Evolutionary conservation across 2,113 vertebrate species (phyloP).

Genomic region (Eudyptes chrysolophus): DNA sequence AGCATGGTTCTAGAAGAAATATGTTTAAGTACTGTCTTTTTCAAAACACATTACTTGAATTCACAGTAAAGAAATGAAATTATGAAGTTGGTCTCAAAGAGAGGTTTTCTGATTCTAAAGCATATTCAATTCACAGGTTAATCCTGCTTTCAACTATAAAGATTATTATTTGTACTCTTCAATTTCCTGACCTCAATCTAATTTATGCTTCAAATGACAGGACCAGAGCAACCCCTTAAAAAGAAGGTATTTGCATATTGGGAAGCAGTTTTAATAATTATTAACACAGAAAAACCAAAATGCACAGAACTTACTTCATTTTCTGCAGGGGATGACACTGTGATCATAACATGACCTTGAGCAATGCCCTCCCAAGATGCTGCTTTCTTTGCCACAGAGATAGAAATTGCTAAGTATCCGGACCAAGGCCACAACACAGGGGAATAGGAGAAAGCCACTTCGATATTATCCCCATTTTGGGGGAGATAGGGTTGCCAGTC

Average conservation of each 20-base stretch:
- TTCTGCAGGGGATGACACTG: slow-evolving; percentile 90
- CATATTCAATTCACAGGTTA: not conserved
- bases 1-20: not conserved
- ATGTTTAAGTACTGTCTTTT: not conserved
- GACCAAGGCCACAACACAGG: slow-evolving; percentile 96
- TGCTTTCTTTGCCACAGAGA: slow-evolving; percentile 97
- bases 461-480: slow-evolving; percentile 95
- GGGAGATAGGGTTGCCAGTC: slow-evolving; percentile 98
- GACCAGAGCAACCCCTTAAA: not conserved
- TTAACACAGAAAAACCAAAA: not conserved
- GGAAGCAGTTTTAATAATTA: not conserved
- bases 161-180: not conserved
- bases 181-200: not conserved
- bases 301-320: slow-evolving; percentile 78
- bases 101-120: not conserved
- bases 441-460: slow-evolving; percentile 94
- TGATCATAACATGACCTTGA: slow-evolving; percentile 96
- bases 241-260: not conserved
- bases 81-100: not conserved
- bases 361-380: slow-evolving; percentile 95
- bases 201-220: not conserved
- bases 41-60: not conserved
- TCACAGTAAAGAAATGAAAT: not conserved
- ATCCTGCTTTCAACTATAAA: not conserved
- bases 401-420: slow-evolving; percentile 95